A percentile compares a stretch with the other conserved stretches of the same genome.
Conservation (phyloP, 2,113 vertebrate genomes). For the Scalopus aquaticus region DNA sequence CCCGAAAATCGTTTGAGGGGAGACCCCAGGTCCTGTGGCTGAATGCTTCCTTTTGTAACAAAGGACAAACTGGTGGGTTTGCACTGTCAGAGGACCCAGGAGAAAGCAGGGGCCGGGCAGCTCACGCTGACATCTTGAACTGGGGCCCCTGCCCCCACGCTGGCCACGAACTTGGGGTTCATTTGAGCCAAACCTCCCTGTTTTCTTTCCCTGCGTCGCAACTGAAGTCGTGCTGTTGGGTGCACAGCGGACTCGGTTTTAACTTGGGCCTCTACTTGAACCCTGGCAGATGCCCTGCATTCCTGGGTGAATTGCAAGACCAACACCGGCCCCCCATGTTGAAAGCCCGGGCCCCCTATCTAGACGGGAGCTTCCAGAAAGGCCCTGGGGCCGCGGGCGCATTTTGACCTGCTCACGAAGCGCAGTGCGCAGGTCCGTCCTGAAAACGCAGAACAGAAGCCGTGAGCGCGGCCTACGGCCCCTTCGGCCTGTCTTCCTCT, state of each 20-base stretch:
- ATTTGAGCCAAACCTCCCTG: not conserved
- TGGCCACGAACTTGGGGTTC: not conserved
- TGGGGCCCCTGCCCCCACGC: too few relatives aligned
- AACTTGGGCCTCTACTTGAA: too few relatives aligned
- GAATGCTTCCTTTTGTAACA: too few relatives aligned
- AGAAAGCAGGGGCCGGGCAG: not conserved
- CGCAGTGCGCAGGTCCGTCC: not conserved
- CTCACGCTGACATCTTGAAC: not conserved
- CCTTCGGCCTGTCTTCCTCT: not conserved
- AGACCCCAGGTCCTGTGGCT: not conserved
- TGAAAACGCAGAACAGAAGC: not conserved
- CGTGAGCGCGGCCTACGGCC: not conserved
- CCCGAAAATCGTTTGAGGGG: not conserved
- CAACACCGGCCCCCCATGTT: not conserved
- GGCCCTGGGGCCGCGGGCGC: too few relatives aligned
- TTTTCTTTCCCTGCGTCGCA: not conserved
- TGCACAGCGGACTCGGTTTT: not conserved
- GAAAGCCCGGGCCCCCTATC: not conserved
- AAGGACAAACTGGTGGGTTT: not conserved
- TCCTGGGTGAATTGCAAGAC: constrained; percentile 42
- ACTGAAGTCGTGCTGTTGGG: not conserved
- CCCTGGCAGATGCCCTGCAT: not conserved
- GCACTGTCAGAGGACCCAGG: not conserved
- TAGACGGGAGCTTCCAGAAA: not conserved
- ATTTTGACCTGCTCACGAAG: not conserved